Percentiles rank a stretch among this genome's conserved stretches.
phyloP scores from a whole-genome alignment of 2,113 vertebrate species.

The Sinocyclocheilus anophthalmus region DNA sequence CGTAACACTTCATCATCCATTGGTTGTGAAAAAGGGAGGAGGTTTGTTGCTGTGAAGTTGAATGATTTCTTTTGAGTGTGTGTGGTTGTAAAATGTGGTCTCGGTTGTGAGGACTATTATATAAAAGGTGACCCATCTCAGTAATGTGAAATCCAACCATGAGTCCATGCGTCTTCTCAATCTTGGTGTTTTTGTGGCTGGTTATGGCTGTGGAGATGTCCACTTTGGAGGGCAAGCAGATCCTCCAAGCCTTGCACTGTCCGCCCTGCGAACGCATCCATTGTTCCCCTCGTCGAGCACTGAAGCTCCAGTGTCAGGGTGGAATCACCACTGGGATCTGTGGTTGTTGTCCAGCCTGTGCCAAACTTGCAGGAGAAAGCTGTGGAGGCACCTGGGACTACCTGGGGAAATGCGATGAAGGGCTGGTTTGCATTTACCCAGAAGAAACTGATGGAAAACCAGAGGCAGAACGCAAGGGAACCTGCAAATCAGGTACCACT shows the following conservation, averaged over 20 bases:
- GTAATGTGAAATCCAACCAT: not conserved
- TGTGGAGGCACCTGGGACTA: conserved; percentile 75
- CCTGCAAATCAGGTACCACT: conserved; percentile 68
- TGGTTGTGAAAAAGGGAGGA: conserved; percentile 70
- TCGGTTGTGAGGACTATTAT: conserved; percentile 2
- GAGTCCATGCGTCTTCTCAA: conserved; percentile 55
- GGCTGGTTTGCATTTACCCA: conserved; percentile 68
- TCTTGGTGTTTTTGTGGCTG: conserved; percentile 28
- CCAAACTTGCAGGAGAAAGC: conserved; percentile 65
- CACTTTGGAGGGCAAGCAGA: conserved; percentile 48
- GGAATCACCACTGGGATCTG: conserved; percentile 71
- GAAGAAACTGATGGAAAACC: conserved; percentile 48
- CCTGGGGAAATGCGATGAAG: conserved; percentile 74
- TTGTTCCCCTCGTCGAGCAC: conserved; percentile 65
- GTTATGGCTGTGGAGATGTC: conserved; percentile 45
- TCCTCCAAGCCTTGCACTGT: conserved; percentile 70
- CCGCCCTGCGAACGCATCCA: conserved; percentile 72
- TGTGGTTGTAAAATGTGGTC: too few species aligned
- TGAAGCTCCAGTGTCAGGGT: conserved; percentile 69
- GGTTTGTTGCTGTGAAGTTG: conserved; percentile 37
- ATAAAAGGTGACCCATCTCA: conserved; percentile 61
- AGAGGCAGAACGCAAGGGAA: conserved; percentile 59
- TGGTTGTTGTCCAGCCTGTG: conserved; percentile 73
- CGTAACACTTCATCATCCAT: conserved; percentile 59
- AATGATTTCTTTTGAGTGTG: conserved; percentile 17